These are phyloP conservation scores for Drosophila buzzatii DNA, from an alignment of 2,888 invertebrate species.

Conservation along the genomic window DNA sequence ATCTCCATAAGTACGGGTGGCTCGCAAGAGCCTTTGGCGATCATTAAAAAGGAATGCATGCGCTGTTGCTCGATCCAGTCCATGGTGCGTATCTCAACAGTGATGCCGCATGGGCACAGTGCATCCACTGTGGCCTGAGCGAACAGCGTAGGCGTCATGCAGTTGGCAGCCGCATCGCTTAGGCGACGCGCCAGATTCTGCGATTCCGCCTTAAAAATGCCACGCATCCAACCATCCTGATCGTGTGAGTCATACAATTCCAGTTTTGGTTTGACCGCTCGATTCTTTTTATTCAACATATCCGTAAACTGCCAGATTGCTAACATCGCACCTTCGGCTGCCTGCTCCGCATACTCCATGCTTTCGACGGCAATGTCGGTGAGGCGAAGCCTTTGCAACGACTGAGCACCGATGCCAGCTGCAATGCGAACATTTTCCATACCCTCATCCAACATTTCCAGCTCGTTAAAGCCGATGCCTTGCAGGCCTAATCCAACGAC, in stretches of 20 bases:
- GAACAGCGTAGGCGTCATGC: constrained; percentile 91
- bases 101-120: constrained; percentile 87
- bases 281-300: constrained; percentile 86
- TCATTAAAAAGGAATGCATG: constrained; percentile 86
- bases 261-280: constrained; percentile 85
- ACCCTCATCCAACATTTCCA: constrained; percentile 89
- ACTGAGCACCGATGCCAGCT: constrained; percentile 87
- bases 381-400: constrained; percentile 85
- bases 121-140: constrained; percentile 88
- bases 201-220: constrained; percentile 89
- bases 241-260: constrained; percentile 86
- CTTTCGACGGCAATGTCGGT: constrained; percentile 87
- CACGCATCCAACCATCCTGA: constrained; percentile 87
- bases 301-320: constrained; percentile 87
- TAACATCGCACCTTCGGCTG: constrained; percentile 88
- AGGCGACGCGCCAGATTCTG: constrained; percentile 91
- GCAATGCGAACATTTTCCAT: constrained; percentile 89
- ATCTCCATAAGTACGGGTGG: constrained; percentile 87
- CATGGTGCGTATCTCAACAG: constrained; percentile 85
- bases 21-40: constrained; percentile 86
- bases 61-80: constrained; percentile 87
- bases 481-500: constrained; percentile 89
- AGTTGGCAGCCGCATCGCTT: constrained; percentile 90
- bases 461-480: constrained; percentile 87
- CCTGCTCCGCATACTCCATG: constrained; percentile 88